Evolutionary conservation across 1,140 invertebrate genomes (phyloP), one percentile per base, ranked within the genome.

Genomic region (Panagrolaimus sp.): DNA sequence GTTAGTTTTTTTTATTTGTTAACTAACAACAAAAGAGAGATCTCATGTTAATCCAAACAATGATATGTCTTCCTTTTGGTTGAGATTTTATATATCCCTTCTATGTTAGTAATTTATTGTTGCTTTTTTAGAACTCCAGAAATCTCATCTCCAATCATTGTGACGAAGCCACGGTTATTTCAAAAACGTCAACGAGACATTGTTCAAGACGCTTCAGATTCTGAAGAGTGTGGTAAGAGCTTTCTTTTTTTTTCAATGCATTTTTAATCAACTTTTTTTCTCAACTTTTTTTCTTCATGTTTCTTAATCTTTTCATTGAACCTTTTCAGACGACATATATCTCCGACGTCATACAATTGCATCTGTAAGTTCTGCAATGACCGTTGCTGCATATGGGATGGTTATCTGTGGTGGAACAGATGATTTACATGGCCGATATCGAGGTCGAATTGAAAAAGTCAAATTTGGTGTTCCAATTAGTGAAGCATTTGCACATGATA

Each of bases 381-480:
- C 76, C 28, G 76, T 81, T 14, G 71, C 75, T 21, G 69, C 73
- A 28, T 82, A 80, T 65, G 76, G 79, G 46, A 80, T 80, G 78
- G 80, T 82, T 15, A 76, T 82, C n/a, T 82, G 80, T 44, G 80
- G 32, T 38, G 80, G 21, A 58, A 73, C 72, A 43, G 80, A 82
- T 69, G 79, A 83, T 32, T 63, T 80, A 44, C 71, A 78, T 44
- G 80, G 82, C 28, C 79, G 80, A 17, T 82, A 82, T 67, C 74
- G 80, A 28, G 80, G 81, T 12, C 67, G 81, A 63, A 82, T 82
- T 38, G 80, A 82, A 65, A 82, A 82, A 80, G 80, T 82, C 0
- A 82, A 83, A 71, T 82, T 82, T 66, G 80, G 80, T 21, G 82
- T 82, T 12, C 80, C 80, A 12, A 76, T 82, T 24, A 70, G 58